Conservation (phyloP, 2,888 invertebrate genomes). For the Eudasyphora cyanicolor region DNA sequence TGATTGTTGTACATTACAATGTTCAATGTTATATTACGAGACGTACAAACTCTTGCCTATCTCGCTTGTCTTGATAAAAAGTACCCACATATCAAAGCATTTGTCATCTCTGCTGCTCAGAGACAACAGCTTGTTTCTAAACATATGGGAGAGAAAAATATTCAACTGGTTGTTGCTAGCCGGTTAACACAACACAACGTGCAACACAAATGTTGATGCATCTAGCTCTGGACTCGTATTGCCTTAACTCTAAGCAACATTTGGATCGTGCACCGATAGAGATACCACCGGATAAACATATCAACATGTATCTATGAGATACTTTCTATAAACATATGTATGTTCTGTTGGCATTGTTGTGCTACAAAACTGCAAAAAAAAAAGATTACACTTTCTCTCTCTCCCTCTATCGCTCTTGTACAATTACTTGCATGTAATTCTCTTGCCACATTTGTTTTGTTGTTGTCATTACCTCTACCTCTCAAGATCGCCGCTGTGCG, state of each 20-base stretch:
- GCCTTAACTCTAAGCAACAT: not conserved
- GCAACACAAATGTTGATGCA: not conserved
- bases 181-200: not conserved
- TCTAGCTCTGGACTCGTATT: no score
- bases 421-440: no score
- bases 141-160: not conserved
- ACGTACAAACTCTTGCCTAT: no score
- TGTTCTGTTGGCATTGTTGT: constrained; percentile 23
- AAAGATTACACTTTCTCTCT: constrained; percentile 7
- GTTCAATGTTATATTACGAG: not conserved
- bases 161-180: constrained; percentile 22
- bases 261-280: constrained; percentile 35
- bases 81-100: no score
- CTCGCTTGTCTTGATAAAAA: no score
- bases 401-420: not conserved
- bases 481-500: not conserved
- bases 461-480: constrained; percentile 11
- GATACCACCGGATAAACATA: not conserved
- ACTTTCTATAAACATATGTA: constrained; percentile 46
- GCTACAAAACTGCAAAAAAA: constrained; percentile 57
- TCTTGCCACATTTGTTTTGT: constrained; percentile 25
- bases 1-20: not conserved
- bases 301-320: constrained; percentile 45
- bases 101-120: constrained; percentile 1
- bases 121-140: constrained; percentile 28